phyloP scores from a whole-genome alignment of 2,888 invertebrate species.

The Trichopria drosophilae region DNA sequence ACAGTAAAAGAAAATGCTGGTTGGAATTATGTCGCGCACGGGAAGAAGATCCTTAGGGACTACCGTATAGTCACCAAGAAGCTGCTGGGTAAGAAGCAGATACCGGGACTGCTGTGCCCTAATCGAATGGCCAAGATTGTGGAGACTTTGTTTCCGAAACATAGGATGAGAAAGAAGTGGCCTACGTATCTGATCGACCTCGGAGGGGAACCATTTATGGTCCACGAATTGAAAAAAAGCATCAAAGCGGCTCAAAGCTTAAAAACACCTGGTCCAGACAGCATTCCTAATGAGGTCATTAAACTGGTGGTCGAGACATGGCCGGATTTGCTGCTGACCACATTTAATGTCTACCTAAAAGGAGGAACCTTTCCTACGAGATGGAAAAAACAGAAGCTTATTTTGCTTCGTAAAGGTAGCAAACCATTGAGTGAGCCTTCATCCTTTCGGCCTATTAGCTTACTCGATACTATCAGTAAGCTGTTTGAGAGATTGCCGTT shows the following conservation, averaged over 20 bases:
- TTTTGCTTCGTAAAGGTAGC: slow-evolving; percentile 5
- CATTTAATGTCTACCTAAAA: slow-evolving; percentile 1
- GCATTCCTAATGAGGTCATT: slow-evolving; percentile 10
- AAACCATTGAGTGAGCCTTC: slow-evolving; percentile 12
- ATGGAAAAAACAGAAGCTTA: slow-evolving; percentile 11
- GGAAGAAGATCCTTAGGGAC: too few species aligned
- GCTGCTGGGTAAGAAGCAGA: too few species aligned
- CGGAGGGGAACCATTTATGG: neutral
- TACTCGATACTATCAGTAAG: slow-evolving; percentile 2
- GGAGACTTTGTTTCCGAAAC: neutral
- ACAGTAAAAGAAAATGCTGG: too few species aligned
- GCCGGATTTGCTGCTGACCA: slow-evolving; percentile 8
- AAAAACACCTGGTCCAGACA: slow-evolving; percentile 15
- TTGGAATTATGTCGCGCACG: too few species aligned
- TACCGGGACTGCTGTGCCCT: neutral
- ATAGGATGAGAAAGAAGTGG: neutral
- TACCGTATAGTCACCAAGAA: too few species aligned
- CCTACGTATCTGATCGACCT: neutral
- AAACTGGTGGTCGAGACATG: slow-evolving; percentile 6
- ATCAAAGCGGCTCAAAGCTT: neutral
- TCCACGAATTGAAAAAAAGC: neutral
- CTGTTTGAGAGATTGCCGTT: slow-evolving; percentile 13
- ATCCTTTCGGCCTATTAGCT: slow-evolving; percentile 8
- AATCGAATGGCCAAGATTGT: neutral
- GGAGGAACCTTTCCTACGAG: slow-evolving; percentile 5